A percentile compares a stretch with the other conserved stretches of the same genome.
phyloP scores from a whole-genome alignment of 2,888 invertebrate genomes.

The Microchrysa polita region DNA sequence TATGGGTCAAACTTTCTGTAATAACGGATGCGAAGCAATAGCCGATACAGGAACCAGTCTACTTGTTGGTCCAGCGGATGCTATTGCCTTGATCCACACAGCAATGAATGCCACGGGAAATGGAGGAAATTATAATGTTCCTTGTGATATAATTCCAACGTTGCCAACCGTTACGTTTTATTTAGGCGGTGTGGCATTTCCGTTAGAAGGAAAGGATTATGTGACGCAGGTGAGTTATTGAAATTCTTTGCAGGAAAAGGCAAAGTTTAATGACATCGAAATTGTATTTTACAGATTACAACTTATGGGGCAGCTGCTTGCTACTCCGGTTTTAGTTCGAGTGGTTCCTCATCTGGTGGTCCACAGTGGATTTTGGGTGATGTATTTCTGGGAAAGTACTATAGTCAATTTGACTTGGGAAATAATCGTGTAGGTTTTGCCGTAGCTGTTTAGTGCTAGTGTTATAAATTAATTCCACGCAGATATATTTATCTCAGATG shows the following conservation, averaged over 20 bases:
- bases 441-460: constrained; percentile 63
- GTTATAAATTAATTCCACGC: too few species aligned
- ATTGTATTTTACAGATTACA: constrained; percentile 58
- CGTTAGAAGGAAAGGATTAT: constrained; percentile 81
- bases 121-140: constrained; percentile 77
- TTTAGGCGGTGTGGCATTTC: constrained; percentile 76
- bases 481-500: too few species aligned
- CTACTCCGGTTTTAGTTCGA: constrained; percentile 90
- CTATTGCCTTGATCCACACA: constrained; percentile 79
- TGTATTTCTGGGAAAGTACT: constrained; percentile 93
- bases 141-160: constrained; percentile 76
- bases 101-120: constrained; percentile 75
- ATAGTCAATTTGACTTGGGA: constrained; percentile 92
- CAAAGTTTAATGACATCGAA: too few species aligned
- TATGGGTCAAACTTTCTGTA: constrained; percentile 70
- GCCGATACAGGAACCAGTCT: constrained; percentile 96
- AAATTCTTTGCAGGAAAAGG: neutral
- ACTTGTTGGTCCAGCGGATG: constrained; percentile 84
- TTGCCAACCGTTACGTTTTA: constrained; percentile 80
- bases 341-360: constrained; percentile 71
- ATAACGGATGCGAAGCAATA: constrained; percentile 87
- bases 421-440: constrained; percentile 91
- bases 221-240: constrained; percentile 60
- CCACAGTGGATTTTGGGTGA: constrained; percentile 97
- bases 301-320: constrained; percentile 85